Percentiles rank a stretch among this genome's conserved stretches.
Evolutionary conservation across 37 sponge, comb jelly and placozoan genomes (phyloP).

Genomic region (Oopsacas minuta): DNA sequence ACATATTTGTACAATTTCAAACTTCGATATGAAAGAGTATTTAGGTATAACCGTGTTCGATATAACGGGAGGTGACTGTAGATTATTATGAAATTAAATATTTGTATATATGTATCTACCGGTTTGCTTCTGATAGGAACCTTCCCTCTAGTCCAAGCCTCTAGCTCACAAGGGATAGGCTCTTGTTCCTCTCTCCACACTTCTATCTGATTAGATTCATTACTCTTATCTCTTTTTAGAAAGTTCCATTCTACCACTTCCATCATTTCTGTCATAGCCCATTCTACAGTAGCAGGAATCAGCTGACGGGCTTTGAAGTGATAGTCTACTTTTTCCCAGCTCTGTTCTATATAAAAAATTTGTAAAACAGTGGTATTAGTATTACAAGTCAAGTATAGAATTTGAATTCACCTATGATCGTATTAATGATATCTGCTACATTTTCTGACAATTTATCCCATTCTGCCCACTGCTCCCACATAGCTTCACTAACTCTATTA

Average conservation of each 20-base stretch:
- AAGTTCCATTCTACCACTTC: conserved; percentile 10
- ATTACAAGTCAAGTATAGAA: neutral
- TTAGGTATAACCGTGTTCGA: too few species aligned
- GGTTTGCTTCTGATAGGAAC: neutral
- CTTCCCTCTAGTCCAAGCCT: neutral
- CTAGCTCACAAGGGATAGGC: neutral
- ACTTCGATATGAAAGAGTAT: too few species aligned
- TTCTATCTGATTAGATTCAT: neutral
- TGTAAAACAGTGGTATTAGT: neutral
- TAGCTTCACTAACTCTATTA: neutral
- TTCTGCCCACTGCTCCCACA: neutral
- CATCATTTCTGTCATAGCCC: neutral
- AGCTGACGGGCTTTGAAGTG: neutral
- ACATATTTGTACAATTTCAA: too few species aligned
- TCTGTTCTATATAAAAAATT: neutral
- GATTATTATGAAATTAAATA: too few species aligned
- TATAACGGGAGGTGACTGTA: too few species aligned
- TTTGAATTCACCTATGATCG: neutral
- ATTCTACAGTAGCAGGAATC: neutral
- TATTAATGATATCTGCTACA: neutral
- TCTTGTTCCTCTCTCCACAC: neutral
- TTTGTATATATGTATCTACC: too few species aligned
- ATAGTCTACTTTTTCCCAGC: neutral
- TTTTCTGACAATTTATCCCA: neutral
- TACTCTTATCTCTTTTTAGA: neutral